Conservation (phyloP, 2,888 invertebrate species). For the Drosophila tripunctata region DNA sequence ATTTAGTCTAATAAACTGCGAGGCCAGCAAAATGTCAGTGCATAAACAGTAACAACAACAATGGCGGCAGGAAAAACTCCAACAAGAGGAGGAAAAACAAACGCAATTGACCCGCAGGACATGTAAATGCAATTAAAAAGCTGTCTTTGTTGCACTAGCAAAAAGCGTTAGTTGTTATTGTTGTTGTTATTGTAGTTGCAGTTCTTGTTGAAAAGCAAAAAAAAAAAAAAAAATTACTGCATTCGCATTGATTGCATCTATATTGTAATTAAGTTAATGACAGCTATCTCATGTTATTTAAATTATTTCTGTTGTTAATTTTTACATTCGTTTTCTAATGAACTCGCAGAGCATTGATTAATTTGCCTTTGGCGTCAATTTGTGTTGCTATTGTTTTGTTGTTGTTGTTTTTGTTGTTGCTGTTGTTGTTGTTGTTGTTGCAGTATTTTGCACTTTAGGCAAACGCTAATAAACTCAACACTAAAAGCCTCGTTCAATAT, state of each 20-base stretch:
- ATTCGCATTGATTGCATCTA: constrained; percentile 58
- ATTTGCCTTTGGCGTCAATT: constrained; percentile 40
- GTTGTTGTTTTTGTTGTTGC: background rate
- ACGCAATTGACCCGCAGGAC: constrained; percentile 66
- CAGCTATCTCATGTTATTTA: constrained; percentile 22
- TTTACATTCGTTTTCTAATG: constrained; percentile 16
- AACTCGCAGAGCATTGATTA: constrained; percentile 38
- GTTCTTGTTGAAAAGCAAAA: constrained; percentile 11
- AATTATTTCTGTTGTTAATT: constrained; percentile 9
- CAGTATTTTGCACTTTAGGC: constrained; percentile 68
- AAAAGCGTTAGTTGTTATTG: constrained; percentile 51
- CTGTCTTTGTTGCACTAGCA: constrained; percentile 53
- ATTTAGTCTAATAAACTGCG: constrained; percentile 72
- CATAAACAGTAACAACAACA: constrained; percentile 54
- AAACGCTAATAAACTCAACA: constrained; percentile 73
- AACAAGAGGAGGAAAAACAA: constrained; percentile 27
- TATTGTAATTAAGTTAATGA: constrained; percentile 71
- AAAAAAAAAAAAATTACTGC: no score
- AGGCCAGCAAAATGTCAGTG: constrained; percentile 57
- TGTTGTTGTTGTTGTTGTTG: constrained; percentile 11
- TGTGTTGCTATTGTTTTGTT: constrained; percentile 8
- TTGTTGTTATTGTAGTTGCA: constrained; percentile 13
- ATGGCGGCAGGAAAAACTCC: constrained; percentile 12
- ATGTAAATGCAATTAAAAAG: constrained; percentile 79
- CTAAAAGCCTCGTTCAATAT: constrained; percentile 79